phyloP scores from a whole-genome alignment of 2,113 vertebrate species.

The Semnornis frantzii region DNA sequence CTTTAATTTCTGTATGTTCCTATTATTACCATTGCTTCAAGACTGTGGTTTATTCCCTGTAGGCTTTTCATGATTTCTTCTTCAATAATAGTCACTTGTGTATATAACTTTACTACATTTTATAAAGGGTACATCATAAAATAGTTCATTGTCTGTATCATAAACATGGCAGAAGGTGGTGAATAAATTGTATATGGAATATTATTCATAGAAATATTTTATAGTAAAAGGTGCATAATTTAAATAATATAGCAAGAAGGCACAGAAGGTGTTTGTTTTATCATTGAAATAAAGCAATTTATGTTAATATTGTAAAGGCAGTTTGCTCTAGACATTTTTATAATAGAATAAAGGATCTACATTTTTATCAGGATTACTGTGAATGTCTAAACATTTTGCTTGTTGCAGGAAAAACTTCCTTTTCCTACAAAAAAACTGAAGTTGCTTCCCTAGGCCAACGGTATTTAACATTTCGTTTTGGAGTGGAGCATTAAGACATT shows the following conservation, averaged over 20 bases:
- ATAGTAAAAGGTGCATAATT: not conserved
- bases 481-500: not conserved
- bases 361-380: not conserved
- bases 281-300: not conserved
- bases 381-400: not conserved
- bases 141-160: not conserved
- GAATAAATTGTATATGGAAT: not conserved
- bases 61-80: not conserved
- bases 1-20: not conserved
- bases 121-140: not conserved
- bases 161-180: not conserved
- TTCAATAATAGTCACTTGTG: not conserved
- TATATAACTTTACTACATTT: not conserved
- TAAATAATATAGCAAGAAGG: not conserved
- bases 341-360: not conserved
- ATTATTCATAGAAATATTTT: not conserved
- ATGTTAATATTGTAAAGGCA: no score
- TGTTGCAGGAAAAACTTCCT: not conserved
- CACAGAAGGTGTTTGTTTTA: not conserved
- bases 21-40: not conserved
- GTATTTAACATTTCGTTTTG: not conserved
- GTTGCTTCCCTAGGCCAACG: not conserved
- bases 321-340: not conserved
- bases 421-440: not conserved
- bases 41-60: not conserved